Evolutionary conservation across 2,888 invertebrate genomes (phyloP).

Genomic region (Drosophila pegasa): DNA sequence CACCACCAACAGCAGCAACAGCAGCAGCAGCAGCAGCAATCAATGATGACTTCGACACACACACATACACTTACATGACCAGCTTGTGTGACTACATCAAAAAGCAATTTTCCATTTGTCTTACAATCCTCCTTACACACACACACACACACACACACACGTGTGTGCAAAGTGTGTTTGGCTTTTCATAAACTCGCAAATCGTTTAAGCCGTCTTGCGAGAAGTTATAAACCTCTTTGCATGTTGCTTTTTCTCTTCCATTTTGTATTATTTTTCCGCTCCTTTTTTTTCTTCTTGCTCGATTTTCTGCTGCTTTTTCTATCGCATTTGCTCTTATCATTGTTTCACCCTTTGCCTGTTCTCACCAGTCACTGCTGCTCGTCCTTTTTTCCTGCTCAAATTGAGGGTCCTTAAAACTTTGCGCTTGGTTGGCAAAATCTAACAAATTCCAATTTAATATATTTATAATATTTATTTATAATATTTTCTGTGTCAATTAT

Average conservation of each 20-base stretch:
- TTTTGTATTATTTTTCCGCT: constrained; percentile 19
- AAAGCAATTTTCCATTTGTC: constrained; percentile 79
- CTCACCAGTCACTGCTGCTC: constrained; percentile 8
- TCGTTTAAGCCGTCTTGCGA: constrained; percentile 78
- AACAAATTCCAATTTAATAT: not conserved
- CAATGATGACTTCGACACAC: constrained; percentile 45
- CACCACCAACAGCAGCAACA: constrained; percentile 9
- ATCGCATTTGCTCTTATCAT: constrained; percentile 27
- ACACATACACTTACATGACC: constrained; percentile 26
- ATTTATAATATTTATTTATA: not conserved
- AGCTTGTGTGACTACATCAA: constrained; percentile 71
- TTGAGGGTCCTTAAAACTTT: not conserved
- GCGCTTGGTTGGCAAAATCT: too few species aligned
- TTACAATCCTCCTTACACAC: constrained; percentile 50
- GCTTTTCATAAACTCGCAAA: constrained; percentile 78
- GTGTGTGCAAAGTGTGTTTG: constrained; percentile 70
- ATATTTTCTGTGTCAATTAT: not conserved
- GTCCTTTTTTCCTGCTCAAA: constrained; percentile 13
- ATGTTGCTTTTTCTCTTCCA: constrained; percentile 22
- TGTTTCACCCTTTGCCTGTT: constrained; percentile 43
- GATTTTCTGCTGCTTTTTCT: constrained; percentile 30
- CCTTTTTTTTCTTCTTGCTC: constrained; percentile 24
- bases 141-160: constrained; percentile 3
- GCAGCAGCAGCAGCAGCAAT: constrained; percentile 24
- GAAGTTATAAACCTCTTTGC: constrained; percentile 76